Percentiles rank a stretch among this genome's conserved stretches.
Conservation (phyloP, 1,140 invertebrate species). For the Drosophila navojoa region DNA sequence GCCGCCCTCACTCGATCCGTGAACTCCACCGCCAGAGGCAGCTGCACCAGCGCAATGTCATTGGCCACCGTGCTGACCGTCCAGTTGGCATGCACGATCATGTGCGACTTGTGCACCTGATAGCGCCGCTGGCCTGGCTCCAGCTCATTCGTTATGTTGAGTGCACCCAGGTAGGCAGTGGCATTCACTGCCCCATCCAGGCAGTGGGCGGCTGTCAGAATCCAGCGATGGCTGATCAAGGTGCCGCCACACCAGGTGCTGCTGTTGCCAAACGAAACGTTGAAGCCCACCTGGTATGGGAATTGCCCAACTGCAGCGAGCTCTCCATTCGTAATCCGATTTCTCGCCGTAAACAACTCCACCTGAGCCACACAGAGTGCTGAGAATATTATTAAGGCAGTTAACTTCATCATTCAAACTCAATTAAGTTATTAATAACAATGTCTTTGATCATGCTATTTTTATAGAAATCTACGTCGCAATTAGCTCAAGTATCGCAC, state of each 20-base stretch:
- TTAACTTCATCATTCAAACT: constrained; percentile 9
- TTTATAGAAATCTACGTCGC: neutral
- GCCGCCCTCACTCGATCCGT: constrained; percentile 34
- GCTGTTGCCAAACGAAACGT: constrained; percentile 51
- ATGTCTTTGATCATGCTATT: neutral
- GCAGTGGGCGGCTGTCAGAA: constrained; percentile 65
- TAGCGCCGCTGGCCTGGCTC: constrained; percentile 33
- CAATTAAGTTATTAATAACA: constrained; percentile 10
- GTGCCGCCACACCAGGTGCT: constrained; percentile 61
- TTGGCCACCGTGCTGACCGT: constrained; percentile 46
- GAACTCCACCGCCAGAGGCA: constrained; percentile 31
- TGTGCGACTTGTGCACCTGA: constrained; percentile 1
- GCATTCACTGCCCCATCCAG: constrained; percentile 35
- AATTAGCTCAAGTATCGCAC: constrained; percentile 1
- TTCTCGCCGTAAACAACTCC: neutral
- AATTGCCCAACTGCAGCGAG: constrained; percentile 53
- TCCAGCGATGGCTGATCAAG: constrained; percentile 47
- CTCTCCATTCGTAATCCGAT: constrained; percentile 61
- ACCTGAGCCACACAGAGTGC: neutral
- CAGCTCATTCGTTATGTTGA: constrained; percentile 23
- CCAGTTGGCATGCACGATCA: constrained; percentile 51
- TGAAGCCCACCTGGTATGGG: constrained; percentile 65
- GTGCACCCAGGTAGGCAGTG: constrained; percentile 41
- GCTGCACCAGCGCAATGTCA: constrained; percentile 53
- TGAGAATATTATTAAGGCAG: neutral